Evolutionary conservation across 2,888 invertebrate species (phyloP), one percentile per base, ranked within the genome.

Genomic region (Hirtodrosophila histrioides): DNA sequence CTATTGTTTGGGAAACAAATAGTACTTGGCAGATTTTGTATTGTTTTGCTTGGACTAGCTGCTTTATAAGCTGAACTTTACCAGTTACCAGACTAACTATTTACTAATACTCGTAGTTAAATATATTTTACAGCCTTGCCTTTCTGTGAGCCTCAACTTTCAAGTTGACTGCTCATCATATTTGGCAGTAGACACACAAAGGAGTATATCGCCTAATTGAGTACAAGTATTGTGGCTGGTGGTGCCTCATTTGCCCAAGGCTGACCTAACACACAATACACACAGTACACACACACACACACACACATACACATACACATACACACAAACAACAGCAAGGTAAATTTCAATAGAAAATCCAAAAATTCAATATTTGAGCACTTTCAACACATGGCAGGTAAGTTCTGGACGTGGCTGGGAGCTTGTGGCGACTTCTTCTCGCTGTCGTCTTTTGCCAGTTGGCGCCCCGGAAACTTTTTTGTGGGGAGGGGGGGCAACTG

Each of bases 351-450:
- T 89, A 63, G 39, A 70, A 83, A 83, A 86, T 88, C 88, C 77
- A 71, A 76, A 88, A 89, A 76, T 70, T 78, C 88, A 89, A 89
- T 89, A 86, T 88, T 89, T 89, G 88, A 75, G 66, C 56, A 74
- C 64, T 67, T 61, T 55, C 48, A 62, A 53, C 73, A 64, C 57
- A 66, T 43, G 58, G 35, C 55, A 65, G 71, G 75, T 53, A 44
- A 56, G 37, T 31, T 24, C 37, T 31, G 35, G 17, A 74, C 63
- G 57, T 69, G 69, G 46, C 75, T 51, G 48, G 35, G 17, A 41
- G 33, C 41, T 50, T 40, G 54, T 36, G 33, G 53, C 51, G 44
- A 55, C 41, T 49, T 58, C 40, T 48, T 51, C 45, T 36, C 37
- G 51, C 44, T 46, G 49, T 54, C 63, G 88, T 72, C 88, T 87